A percentile compares a stretch with the other conserved stretches of the same genome.
phyloP scores from a whole-genome alignment of 2,113 vertebrate genomes.

The Pionites leucogaster region DNA sequence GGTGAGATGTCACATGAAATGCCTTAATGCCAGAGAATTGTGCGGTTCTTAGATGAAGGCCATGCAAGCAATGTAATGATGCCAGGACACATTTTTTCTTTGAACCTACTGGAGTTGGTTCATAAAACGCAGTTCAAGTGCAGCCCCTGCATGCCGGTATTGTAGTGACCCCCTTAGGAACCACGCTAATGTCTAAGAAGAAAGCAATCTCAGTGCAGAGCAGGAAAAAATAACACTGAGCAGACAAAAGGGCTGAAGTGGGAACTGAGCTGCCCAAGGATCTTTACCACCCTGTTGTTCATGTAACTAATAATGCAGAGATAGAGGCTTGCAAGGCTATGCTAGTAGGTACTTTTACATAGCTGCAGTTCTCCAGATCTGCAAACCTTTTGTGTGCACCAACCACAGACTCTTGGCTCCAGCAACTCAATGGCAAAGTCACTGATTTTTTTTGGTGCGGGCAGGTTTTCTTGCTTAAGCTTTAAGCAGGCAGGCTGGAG shows the following conservation, averaged over 20 bases:
- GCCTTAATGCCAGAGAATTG: neutral
- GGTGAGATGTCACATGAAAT: neutral
- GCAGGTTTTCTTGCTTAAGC: neutral
- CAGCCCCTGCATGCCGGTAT: neutral
- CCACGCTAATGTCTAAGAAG: neutral
- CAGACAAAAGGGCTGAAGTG: accelerated
- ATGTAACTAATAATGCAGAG: neutral
- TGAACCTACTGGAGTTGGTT: neutral
- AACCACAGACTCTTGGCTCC: neutral
- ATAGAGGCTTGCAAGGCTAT: neutral
- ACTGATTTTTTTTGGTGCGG: neutral
- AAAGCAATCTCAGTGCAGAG: neutral
- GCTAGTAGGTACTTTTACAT: neutral
- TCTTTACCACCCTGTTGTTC: neutral
- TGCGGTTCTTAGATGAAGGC: neutral
- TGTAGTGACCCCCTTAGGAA: neutral
- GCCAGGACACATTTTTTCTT: accelerated
- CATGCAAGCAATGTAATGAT: neutral
- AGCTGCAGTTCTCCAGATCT: neutral
- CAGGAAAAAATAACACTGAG: neutral
- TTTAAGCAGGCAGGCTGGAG: accelerated
- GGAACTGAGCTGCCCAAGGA: neutral
- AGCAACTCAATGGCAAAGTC: neutral
- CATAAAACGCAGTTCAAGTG: neutral
- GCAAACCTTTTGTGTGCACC: neutral